Conservation (phyloP, 2,888 invertebrate species). For the Rhamphomyia laevipes region DNA sequence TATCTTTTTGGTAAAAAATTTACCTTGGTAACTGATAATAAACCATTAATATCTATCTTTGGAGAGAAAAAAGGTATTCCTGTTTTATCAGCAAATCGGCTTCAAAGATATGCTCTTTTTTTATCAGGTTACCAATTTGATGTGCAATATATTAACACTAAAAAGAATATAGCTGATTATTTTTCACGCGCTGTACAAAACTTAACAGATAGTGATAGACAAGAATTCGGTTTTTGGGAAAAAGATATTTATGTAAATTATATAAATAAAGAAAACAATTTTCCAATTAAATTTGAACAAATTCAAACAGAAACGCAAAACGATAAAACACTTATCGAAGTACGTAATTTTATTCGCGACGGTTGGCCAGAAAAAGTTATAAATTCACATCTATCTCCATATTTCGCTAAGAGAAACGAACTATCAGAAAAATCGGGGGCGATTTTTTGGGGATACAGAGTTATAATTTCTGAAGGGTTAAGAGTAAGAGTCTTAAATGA, state of each 20-base stretch:
- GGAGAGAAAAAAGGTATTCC: slow-evolving; percentile 18
- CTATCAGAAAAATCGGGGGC: slow-evolving; percentile 3
- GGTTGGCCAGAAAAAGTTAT: neutral
- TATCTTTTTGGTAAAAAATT: slow-evolving; percentile 30
- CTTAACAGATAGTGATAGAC: neutral
- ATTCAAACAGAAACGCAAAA: too few species aligned
- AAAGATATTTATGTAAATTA: slow-evolving; percentile 4
- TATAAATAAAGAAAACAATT: neutral
- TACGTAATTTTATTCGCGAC: too few species aligned
- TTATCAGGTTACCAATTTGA: slow-evolving; percentile 12
- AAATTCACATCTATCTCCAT: slow-evolving; percentile 2
- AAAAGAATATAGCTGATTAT: slow-evolving; percentile 13
- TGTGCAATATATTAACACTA: slow-evolving; percentile 13
- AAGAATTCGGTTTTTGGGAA: neutral
- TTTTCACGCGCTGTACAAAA: slow-evolving; percentile 11
- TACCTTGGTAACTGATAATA: slow-evolving; percentile 15
- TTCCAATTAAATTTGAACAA: neutral
- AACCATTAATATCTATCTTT: slow-evolving; percentile 6
- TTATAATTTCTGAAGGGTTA: slow-evolving; percentile 6
- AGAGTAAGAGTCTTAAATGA: slow-evolving; percentile 7
- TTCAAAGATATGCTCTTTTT: slow-evolving; percentile 15
- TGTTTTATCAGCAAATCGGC: slow-evolving; percentile 19
- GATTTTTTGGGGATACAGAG: slow-evolving; percentile 8
- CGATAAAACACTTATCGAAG: too few species aligned
- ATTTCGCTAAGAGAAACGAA: slow-evolving; percentile 2